These are phyloP conservation scores for Megaceryle torquata DNA, from an alignment of 2,113 vertebrate species.

Conservation along the genomic window DNA sequence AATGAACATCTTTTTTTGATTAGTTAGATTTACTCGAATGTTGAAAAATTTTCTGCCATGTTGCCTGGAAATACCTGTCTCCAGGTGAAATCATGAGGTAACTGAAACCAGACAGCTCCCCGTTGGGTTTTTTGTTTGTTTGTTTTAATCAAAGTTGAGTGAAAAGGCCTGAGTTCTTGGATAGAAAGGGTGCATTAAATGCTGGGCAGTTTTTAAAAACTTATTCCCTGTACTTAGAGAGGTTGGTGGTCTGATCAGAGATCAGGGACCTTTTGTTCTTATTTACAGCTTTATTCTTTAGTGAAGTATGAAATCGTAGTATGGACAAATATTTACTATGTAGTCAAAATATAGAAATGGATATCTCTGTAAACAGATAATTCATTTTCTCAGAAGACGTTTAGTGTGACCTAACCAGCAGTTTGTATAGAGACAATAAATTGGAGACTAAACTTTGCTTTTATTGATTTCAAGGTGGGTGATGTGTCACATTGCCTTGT, in stretches of 20 bases:
- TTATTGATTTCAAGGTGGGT: not conserved
- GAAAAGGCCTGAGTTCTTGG: not conserved
- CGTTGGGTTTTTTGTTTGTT: not conserved
- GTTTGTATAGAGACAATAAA: not conserved
- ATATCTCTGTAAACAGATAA: not conserved
- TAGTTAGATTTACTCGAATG: not conserved
- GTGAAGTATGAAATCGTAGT: not conserved
- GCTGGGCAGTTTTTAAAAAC: not conserved
- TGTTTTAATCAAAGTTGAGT: not conserved
- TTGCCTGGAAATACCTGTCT: not conserved
- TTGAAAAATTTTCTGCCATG: not conserved
- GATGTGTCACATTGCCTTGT: not conserved
- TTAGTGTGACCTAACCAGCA: not conserved
- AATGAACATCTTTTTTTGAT: not conserved
- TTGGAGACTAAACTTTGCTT: not conserved
- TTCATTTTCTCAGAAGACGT: not conserved
- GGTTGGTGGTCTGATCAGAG: not conserved
- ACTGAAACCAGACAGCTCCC: not conserved
- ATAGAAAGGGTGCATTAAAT: not conserved
- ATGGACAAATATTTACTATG: not conserved
- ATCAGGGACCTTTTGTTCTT: not conserved
- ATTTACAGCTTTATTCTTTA: not conserved
- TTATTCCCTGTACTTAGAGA: not conserved
- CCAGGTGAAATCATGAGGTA: not conserved
- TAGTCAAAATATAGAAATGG: not conserved